These are phyloP conservation scores for Synanthedon formicaeformis DNA, from an alignment of 2,888 invertebrate genomes.

Conservation along the genomic window DNA sequence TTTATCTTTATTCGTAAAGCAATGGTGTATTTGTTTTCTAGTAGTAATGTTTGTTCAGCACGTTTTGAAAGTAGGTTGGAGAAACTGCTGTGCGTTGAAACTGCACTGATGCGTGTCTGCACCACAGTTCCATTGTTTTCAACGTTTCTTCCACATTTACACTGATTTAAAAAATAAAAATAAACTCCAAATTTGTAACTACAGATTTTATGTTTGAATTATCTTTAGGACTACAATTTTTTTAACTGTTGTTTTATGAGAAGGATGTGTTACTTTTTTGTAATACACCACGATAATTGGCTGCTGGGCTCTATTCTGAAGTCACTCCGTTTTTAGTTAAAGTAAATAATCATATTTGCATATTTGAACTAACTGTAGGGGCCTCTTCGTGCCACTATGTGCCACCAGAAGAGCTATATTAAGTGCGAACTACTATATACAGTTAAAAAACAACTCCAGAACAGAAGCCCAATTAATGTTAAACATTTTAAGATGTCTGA, in stretches of 20 bases:
- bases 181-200: too few relatives aligned
- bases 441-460: constrained; percentile 17
- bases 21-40: constrained; percentile 18
- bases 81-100: constrained; percentile 25
- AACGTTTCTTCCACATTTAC: neutral
- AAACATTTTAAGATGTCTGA: constrained; percentile 15
- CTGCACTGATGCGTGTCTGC: constrained; percentile 20
- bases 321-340: neutral
- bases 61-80: constrained; percentile 33
- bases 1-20: constrained; percentile 9
- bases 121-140: neutral
- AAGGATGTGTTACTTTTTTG: too few relatives aligned
- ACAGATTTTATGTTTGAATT: too few relatives aligned
- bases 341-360: constrained; percentile 30
- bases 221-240: neutral
- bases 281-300: neutral
- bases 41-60: constrained; percentile 17
- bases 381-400: constrained; percentile 40
- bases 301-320: neutral
- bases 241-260: too few relatives aligned
- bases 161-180: neutral
- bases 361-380: constrained; percentile 38
- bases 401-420: constrained; percentile 21
- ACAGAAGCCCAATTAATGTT: constrained; percentile 25
- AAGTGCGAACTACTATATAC: constrained; percentile 2